Evolutionary conservation across 2,113 vertebrate species (phyloP).

Genomic region (Xerus inauris): DNA sequence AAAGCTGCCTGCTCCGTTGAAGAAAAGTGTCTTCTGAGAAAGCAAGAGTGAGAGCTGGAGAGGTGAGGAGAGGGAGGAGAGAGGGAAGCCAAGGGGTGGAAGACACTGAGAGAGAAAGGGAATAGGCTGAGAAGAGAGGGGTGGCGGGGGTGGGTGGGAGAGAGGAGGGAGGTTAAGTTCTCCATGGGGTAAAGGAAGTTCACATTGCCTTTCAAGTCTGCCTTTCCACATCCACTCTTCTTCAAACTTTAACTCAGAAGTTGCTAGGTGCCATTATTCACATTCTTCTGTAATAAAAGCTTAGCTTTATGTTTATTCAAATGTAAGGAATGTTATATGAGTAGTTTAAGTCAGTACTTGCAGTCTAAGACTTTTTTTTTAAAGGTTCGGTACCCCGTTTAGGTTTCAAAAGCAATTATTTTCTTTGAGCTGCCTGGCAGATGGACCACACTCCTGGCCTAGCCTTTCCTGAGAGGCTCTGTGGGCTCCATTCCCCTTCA

Average conservation of each 20-base stretch:
- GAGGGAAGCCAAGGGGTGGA: neutral
- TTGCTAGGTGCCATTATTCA: neutral
- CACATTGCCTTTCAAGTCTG: neutral
- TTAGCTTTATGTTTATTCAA: neutral
- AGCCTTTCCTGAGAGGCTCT: neutral
- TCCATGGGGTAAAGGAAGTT: neutral
- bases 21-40: constrained; percentile 1
- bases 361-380: neutral
- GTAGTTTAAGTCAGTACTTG: neutral
- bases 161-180: neutral
- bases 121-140: neutral
- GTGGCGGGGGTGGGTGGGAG: neutral
- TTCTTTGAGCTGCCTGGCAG: neutral
- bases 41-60: neutral
- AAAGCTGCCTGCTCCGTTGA: neutral
- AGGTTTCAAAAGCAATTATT: neutral
- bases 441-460: accelerated
- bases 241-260: neutral
- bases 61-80: neutral
- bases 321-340: neutral
- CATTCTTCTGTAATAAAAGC: neutral
- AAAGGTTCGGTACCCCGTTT: neutral
- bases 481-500: neutral
- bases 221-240: neutral
- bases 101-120: neutral